A percentile compares a stretch with the other conserved stretches of the same genome.
Conservation (phyloP, 2,888 invertebrate species). For the Eilema sororculum region DNA sequence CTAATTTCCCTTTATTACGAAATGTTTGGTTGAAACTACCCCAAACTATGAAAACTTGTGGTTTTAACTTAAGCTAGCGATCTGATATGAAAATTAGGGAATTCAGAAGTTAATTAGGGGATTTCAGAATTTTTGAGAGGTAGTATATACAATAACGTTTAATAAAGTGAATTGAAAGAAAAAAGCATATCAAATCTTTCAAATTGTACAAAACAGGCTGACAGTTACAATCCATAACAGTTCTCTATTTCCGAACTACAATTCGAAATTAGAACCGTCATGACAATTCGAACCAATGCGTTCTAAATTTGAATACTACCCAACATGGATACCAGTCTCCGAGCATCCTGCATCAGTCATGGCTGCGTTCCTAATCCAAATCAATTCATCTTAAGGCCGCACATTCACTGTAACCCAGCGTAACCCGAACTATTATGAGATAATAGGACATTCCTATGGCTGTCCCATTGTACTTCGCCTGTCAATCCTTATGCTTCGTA, state of each 20-base stretch:
- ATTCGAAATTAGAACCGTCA: constrained; percentile 17
- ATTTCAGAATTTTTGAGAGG: too few species aligned
- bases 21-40: background rate
- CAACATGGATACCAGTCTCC: constrained; percentile 44
- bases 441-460: constrained; percentile 71
- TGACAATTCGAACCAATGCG: constrained; percentile 11
- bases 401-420: constrained; percentile 67
- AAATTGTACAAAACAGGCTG: background rate
- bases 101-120: too few species aligned
- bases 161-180: background rate
- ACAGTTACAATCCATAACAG: background rate
- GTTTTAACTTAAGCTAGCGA: background rate
- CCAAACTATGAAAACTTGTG: background rate
- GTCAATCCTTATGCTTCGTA: constrained; percentile 75
- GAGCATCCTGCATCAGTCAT: constrained; percentile 49
- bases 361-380: constrained; percentile 62
- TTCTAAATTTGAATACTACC: constrained; percentile 25
- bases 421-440: constrained; percentile 78
- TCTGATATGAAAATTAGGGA: background rate
- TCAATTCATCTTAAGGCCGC: constrained; percentile 73
- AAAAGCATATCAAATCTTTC: background rate
- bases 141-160: background rate
- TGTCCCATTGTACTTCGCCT: constrained; percentile 66
- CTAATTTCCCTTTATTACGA: background rate
- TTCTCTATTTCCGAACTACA: constrained; percentile 3